These are phyloP conservation scores for Hypothenemus hampei DNA, from an alignment of 1,140 invertebrate species.

Conservation along the genomic window DNA sequence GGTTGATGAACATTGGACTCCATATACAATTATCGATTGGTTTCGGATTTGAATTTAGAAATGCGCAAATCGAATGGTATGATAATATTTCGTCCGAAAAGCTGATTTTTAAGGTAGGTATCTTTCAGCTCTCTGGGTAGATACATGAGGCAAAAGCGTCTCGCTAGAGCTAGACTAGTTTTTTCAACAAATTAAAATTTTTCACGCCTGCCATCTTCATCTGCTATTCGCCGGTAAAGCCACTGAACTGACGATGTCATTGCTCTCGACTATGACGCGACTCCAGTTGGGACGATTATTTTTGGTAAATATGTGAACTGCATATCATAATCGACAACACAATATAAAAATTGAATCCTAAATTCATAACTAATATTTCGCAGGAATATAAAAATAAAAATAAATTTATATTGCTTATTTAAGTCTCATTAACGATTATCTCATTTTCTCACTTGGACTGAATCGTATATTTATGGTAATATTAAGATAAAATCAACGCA, in stretches of 20 bases:
- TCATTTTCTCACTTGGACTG: neutral
- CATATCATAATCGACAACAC: constrained; percentile 9
- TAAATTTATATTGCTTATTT: too few species aligned
- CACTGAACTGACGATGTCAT: constrained; percentile 24
- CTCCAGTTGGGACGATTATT: constrained; percentile 15
- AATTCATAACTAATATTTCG: neutral
- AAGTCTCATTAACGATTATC: constrained; percentile 1
- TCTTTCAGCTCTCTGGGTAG: too few species aligned
- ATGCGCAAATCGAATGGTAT: too few species aligned
- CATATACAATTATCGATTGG: too few species aligned
- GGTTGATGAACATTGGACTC: too few species aligned
- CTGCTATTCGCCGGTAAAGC: constrained; percentile 19
- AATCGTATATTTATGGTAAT: neutral
- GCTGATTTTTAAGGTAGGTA: too few species aligned
- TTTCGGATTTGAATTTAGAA: too few species aligned
- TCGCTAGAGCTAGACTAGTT: constrained; percentile 22
- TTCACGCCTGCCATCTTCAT: constrained; percentile 21
- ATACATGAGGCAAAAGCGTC: constrained; percentile 3
- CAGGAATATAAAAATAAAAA: neutral
- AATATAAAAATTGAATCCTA: neutral
- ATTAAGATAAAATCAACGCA: neutral
- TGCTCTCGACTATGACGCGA: constrained; percentile 15
- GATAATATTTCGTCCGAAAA: too few species aligned
- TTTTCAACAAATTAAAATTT: constrained; percentile 22
- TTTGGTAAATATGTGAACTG: constrained; percentile 24